Conservation (phyloP, 2,113 vertebrate genomes). For the Sinosuthora webbiana region DNA sequence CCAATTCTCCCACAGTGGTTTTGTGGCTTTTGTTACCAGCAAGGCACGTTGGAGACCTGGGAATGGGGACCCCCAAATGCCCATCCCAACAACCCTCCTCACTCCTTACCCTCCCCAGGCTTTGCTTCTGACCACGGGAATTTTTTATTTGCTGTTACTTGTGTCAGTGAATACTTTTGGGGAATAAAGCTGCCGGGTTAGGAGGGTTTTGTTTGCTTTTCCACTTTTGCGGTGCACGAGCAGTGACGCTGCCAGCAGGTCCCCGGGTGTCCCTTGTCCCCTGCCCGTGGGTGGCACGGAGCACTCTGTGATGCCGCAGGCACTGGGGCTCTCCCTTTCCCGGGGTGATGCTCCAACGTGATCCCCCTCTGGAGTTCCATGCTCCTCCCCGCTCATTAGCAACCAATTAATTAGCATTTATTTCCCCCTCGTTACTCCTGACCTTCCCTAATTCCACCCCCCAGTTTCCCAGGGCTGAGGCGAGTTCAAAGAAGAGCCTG, state of each 20-base stretch:
- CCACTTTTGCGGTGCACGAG: background rate
- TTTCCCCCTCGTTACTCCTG: background rate
- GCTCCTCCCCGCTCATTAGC: background rate
- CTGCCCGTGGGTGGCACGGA: background rate
- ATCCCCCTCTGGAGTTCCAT: background rate
- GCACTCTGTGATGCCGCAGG: background rate
- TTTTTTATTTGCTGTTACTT: background rate
- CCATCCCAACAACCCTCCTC: background rate
- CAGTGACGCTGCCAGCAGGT: background rate
- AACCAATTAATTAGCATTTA: background rate
- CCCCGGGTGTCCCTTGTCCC: background rate
- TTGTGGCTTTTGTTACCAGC: background rate
- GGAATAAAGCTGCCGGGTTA: background rate
- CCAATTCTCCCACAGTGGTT: fast-evolving
- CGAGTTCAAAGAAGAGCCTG: background rate
- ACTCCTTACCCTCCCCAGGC: background rate
- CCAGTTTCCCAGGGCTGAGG: background rate
- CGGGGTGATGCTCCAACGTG: fast-evolving
- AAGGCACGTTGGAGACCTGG: fast-evolving
- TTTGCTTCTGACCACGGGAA: background rate
- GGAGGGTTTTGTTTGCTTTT: background rate
- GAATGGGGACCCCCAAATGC: background rate
- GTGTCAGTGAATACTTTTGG: background rate
- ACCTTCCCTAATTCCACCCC: background rate
- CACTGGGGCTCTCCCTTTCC: background rate